phyloP scores from a whole-genome alignment of 2,888 invertebrate species.

The Troides oblongomaculatus region DNA sequence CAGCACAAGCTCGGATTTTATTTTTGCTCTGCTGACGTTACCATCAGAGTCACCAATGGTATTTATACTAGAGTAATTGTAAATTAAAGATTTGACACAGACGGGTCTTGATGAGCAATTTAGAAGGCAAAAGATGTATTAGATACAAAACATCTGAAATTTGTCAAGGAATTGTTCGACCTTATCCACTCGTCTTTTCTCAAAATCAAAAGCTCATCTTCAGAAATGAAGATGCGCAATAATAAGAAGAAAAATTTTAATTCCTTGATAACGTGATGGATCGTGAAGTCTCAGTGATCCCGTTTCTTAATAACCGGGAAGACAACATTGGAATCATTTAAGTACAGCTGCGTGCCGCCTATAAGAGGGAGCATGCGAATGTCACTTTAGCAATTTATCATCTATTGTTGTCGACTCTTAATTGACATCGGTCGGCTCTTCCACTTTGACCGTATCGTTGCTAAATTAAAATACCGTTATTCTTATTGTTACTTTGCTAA shows the following conservation, averaged over 20 bases:
- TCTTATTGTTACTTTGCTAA: neutral
- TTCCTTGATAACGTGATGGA: neutral
- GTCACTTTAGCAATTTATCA: constrained; percentile 23
- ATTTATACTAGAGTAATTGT: neutral
- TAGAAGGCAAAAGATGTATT: no score
- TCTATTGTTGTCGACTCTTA: constrained; percentile 19
- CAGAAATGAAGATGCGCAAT: no score
- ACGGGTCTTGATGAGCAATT: no score
- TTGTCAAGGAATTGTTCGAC: no score
- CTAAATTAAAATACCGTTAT: constrained; percentile 8
- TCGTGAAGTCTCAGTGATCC: constrained; percentile 10
- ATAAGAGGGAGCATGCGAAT: constrained; percentile 23
- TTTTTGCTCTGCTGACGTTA: neutral
- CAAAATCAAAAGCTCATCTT: no score
- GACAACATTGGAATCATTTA: constrained; percentile 21
- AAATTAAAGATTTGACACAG: no score
- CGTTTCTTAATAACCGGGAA: constrained; percentile 28
- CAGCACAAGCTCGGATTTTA: neutral
- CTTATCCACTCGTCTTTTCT: no score
- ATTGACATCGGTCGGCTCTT: constrained; percentile 26
- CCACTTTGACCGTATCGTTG: constrained; percentile 21
- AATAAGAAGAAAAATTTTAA: neutral
- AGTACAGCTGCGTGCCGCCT: constrained; percentile 19
- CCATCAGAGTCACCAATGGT: neutral
- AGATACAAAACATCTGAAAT: no score